Evolutionary conservation across 2,888 invertebrate genomes (phyloP).

Genomic region (Spodoptera picta): DNA sequence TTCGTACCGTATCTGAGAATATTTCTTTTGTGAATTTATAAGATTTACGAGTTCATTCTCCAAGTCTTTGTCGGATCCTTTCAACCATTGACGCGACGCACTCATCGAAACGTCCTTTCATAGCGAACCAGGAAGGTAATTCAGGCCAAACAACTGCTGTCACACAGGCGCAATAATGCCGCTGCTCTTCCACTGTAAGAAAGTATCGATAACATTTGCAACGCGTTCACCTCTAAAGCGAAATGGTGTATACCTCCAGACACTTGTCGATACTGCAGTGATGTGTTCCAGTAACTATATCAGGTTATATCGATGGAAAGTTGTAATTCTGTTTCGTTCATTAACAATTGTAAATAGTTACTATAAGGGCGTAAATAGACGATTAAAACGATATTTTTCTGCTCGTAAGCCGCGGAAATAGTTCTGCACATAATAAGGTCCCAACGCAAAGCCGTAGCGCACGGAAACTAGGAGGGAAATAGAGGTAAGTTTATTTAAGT

Average conservation of each 20-base stretch:
- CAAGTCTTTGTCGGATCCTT: conserved; percentile 52
- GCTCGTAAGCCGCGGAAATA: conserved; percentile 36
- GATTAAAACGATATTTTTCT: conserved; percentile 50
- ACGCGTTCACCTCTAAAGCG: conserved; percentile 58
- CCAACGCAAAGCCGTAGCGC: conserved; percentile 51
- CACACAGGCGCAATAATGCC: conserved; percentile 49
- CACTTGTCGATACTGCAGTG: conserved; percentile 57
- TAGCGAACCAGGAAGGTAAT: conserved; percentile 60
- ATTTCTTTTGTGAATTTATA: conserved; percentile 54
- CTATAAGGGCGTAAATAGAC: conserved; percentile 15
- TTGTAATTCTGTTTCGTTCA: conserved; percentile 59
- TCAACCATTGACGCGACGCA: conserved; percentile 57
- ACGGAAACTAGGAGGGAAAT: conserved; percentile 36
- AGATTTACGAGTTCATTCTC: conserved; percentile 54
- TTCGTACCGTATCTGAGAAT: conserved; percentile 24
- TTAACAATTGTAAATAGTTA: conserved; percentile 51
- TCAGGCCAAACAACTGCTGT: conserved; percentile 50
- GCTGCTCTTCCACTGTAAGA: conserved; percentile 55
- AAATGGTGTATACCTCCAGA: conserved; percentile 58
- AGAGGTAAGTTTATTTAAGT: conserved; percentile 31
- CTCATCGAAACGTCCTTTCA: conserved; percentile 57
- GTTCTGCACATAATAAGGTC: conserved; percentile 40
- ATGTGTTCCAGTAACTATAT: conserved; percentile 59
- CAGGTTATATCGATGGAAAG: conserved; percentile 30
- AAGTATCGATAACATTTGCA: conserved; percentile 59